These are phyloP conservation scores for Elaphurus davidianus DNA, from an alignment of 2,113 vertebrate genomes.

Conservation along the genomic window DNA sequence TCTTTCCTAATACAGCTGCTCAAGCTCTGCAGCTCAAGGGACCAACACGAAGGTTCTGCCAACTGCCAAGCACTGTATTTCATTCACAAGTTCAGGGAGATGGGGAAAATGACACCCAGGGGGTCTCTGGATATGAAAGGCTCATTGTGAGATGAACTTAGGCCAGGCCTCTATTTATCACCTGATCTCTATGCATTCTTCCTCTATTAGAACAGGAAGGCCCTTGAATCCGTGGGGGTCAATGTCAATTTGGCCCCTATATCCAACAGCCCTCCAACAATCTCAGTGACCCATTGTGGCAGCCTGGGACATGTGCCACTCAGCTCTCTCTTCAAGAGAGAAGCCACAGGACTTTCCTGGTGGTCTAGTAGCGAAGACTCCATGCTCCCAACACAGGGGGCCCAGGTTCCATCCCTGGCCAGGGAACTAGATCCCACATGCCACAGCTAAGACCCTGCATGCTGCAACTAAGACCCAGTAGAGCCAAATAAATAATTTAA, in stretches of 20 bases:
- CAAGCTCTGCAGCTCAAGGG: not conserved
- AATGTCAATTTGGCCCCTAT: not conserved
- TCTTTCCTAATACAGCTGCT: not conserved
- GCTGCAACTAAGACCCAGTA: not conserved
- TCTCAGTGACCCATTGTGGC: not conserved
- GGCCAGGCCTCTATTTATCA: not conserved
- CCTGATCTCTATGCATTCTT: not conserved
- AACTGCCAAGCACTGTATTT: not conserved
- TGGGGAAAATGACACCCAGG: not conserved
- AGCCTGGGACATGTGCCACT: not conserved
- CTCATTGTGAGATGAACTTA: not conserved
- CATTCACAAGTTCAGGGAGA: not conserved
- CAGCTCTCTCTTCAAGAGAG: not conserved
- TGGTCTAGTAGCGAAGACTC: not conserved
- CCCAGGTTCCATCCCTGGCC: not conserved
- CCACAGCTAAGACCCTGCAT: not conserved
- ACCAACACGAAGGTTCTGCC: not conserved
- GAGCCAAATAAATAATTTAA: not conserved
- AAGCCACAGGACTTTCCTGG: not conserved
- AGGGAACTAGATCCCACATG: not conserved
- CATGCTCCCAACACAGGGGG: fast-evolving
- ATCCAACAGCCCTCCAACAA: not conserved
- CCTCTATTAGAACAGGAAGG: not conserved
- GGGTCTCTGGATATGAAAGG: not conserved
- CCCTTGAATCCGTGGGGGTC: not conserved